Evolutionary conservation across 2,888 invertebrate genomes (phyloP).

Genomic region (Diaperis boleti): DNA sequence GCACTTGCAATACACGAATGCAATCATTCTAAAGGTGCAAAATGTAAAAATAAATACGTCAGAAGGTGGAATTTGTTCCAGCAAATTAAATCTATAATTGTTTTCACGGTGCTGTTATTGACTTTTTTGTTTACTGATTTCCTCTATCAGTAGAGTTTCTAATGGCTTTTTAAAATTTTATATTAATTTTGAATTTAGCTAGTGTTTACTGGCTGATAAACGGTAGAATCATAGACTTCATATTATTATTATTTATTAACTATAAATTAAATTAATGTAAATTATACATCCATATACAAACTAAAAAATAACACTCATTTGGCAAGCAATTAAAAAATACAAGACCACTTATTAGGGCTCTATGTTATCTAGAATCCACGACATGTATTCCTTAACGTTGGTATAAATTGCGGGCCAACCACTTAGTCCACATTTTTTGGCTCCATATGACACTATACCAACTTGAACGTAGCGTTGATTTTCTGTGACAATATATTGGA

Average conservation of each 20-base stretch:
- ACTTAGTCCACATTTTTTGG: constrained; percentile 14
- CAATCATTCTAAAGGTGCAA: neutral
- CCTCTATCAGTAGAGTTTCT: too few species aligned
- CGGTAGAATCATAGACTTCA: neutral
- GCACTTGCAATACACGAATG: neutral
- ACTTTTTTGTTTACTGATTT: neutral
- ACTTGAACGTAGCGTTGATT: constrained; percentile 17
- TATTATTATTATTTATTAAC: neutral
- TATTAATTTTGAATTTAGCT: neutral
- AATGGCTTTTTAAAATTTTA: too few species aligned
- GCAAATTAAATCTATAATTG: neutral
- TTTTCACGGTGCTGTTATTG: neutral
- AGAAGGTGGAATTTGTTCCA: constrained; percentile 5
- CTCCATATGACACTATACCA: constrained; percentile 30
- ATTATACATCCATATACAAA: neutral
- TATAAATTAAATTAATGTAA: neutral
- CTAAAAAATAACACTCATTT: neutral
- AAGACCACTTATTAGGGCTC: constrained; percentile 9
- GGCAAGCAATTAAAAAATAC: too few species aligned
- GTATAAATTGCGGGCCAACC: constrained; percentile 23
- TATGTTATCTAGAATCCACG: constrained; percentile 24
- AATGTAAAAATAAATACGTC: neutral
- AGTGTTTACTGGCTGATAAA: neutral
- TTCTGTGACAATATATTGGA: constrained; percentile 64
- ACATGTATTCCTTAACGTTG: constrained; percentile 18